Conservation (phyloP, 2,888 invertebrate genomes). For the Leptinotarsa tumamoca region DNA sequence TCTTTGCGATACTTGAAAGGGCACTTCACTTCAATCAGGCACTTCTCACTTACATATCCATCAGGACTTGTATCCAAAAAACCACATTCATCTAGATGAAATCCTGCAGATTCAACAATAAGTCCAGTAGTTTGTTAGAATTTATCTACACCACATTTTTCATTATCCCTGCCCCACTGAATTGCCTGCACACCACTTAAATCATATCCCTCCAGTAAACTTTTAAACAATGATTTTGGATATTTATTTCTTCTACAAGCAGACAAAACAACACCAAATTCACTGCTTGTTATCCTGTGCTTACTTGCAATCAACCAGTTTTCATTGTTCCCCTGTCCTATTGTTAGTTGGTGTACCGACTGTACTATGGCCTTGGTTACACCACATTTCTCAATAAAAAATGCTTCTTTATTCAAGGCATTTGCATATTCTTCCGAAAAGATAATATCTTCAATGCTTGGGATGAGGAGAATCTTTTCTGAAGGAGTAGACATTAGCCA, state of each 20-base stretch:
- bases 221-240: constrained; percentile 22
- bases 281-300: too few species aligned
- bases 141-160: constrained; percentile 10
- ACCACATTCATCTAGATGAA: constrained; percentile 27
- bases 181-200: constrained; percentile 31
- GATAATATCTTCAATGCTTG: too few species aligned
- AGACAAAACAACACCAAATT: too few species aligned
- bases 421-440: too few species aligned
- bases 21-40: too few species aligned
- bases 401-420: too few species aligned
- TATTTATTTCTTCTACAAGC: background rate
- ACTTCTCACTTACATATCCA: constrained; percentile 27
- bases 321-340: constrained; percentile 26
- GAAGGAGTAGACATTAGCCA: background rate
- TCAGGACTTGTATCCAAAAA: constrained; percentile 32
- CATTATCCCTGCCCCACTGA: constrained; percentile 44
- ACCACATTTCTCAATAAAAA: background rate
- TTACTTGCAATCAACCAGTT: constrained; percentile 22
- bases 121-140: constrained; percentile 8
- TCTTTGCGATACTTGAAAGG: too few species aligned
- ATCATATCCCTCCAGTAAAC: constrained; percentile 23
- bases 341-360: constrained; percentile 13
- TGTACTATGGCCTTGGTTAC: background rate
- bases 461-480: background rate
- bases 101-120: constrained; percentile 20